Conservation (phyloP, 1,140 invertebrate genomes). For the Sitobion miscanthi region DNA sequence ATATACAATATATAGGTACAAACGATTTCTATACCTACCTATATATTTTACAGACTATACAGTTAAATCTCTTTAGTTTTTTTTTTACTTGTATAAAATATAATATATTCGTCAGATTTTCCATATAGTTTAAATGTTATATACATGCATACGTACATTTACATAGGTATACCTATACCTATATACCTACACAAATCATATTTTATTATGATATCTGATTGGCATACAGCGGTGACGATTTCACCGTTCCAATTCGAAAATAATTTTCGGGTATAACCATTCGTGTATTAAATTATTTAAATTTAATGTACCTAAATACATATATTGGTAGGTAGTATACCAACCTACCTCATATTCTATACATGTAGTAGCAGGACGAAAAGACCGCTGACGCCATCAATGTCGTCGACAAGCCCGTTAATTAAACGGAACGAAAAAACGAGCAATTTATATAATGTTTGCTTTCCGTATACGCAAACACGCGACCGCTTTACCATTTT, state of each 20-base stretch:
- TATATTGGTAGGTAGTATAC: neutral
- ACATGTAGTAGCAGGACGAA: neutral
- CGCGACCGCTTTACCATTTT: neutral
- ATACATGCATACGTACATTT: no score
- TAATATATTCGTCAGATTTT: neutral
- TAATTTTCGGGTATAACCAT: neutral
- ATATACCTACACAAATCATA: neutral
- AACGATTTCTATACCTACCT: neutral
- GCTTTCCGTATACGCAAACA: neutral
- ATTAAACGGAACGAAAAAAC: neutral
- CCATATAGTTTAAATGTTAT: neutral
- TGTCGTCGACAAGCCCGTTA: neutral
- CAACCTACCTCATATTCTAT: neutral
- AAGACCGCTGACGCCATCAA: slow-evolving; percentile 1
- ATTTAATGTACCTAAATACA: neutral
- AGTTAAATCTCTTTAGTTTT: neutral
- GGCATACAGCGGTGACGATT: neutral
- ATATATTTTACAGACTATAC: neutral
- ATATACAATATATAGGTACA: neutral
- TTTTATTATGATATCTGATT: neutral
- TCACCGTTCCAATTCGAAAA: neutral
- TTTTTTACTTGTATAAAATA: neutral
- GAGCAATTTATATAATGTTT: neutral
- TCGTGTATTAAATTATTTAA: neutral
- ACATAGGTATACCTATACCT: no score